phyloP scores from a whole-genome alignment of 2,113 vertebrate genomes.

The Empidonax traillii region DNA sequence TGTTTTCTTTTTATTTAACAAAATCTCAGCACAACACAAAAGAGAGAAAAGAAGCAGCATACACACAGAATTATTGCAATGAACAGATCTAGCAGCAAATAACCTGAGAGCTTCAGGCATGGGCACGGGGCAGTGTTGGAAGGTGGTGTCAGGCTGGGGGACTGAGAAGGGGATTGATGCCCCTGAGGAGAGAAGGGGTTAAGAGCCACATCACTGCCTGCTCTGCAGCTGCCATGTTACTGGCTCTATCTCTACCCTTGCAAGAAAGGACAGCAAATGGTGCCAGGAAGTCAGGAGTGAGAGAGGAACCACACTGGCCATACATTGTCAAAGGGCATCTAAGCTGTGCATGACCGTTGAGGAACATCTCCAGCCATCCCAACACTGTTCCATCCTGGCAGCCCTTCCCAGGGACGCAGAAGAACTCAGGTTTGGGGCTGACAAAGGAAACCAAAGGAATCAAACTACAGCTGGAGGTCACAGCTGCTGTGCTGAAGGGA shows the following conservation, averaged over 20 bases:
- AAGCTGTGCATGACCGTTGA: not conserved
- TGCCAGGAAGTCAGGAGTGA: not conserved
- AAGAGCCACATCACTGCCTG: not conserved
- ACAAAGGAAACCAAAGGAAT: not conserved
- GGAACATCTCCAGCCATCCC: not conserved
- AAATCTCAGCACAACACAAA: not conserved
- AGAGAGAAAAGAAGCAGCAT: not conserved
- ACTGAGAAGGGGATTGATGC: not conserved
- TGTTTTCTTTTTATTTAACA: conserved; percentile 40
- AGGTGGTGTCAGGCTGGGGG: not conserved
- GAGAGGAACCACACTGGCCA: accelerated
- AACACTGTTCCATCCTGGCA: not conserved
- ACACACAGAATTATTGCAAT: not conserved
- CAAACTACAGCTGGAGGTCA: not conserved
- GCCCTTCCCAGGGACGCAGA: not conserved
- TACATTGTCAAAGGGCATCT: accelerated
- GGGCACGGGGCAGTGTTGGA: not conserved
- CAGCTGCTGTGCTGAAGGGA: not conserved
- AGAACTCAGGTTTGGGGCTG: not conserved
- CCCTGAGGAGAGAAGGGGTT: not conserved
- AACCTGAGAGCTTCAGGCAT: not conserved
- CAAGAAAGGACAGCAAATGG: not conserved
- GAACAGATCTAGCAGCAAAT: conserved; percentile 4
- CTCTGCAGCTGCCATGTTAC: accelerated
- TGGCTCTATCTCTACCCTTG: not conserved